Percentiles rank a stretch among this genome's conserved stretches.
Evolutionary conservation across 1,140 invertebrate species (phyloP).

Genomic region (Heliconius melpomene): DNA sequence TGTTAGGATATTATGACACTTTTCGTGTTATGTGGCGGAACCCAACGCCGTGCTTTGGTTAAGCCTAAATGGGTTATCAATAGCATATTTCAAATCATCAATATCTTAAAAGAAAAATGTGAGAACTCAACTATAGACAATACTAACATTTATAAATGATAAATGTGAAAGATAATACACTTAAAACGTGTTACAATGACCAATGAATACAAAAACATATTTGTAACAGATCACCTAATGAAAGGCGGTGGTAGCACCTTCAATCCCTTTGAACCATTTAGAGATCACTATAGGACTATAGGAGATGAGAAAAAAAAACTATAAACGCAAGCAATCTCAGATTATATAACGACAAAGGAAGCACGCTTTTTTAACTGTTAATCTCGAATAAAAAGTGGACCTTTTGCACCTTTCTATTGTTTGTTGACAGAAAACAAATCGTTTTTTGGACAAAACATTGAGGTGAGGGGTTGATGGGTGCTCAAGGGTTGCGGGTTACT

Average conservation of each 20-base stretch:
- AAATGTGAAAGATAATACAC: slow-evolving; percentile 21
- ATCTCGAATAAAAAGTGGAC: slow-evolving; percentile 60
- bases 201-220: slow-evolving; percentile 49
- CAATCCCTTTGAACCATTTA: slow-evolving; percentile 68
- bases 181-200: slow-evolving; percentile 30
- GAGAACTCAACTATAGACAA: background rate
- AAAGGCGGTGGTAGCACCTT: slow-evolving; percentile 51
- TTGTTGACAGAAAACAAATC: slow-evolving; percentile 79
- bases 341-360: slow-evolving; percentile 64
- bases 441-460: slow-evolving; percentile 69
- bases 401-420: slow-evolving; percentile 74
- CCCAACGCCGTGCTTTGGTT: background rate
- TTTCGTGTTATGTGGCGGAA: no score
- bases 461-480: slow-evolving; percentile 59
- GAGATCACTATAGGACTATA: slow-evolving; percentile 54
- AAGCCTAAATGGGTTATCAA: background rate
- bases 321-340: slow-evolving; percentile 62
- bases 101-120: background rate
- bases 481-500: slow-evolving; percentile 73
- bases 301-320: slow-evolving; percentile 55
- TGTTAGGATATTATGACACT: no score
- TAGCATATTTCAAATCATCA: background rate
- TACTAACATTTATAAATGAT: slow-evolving; percentile 15
- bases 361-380: slow-evolving; percentile 69
- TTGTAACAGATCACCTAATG: slow-evolving; percentile 56